Conservation (phyloP, 2,113 vertebrate species). For the Centropus unirufus region DNA sequence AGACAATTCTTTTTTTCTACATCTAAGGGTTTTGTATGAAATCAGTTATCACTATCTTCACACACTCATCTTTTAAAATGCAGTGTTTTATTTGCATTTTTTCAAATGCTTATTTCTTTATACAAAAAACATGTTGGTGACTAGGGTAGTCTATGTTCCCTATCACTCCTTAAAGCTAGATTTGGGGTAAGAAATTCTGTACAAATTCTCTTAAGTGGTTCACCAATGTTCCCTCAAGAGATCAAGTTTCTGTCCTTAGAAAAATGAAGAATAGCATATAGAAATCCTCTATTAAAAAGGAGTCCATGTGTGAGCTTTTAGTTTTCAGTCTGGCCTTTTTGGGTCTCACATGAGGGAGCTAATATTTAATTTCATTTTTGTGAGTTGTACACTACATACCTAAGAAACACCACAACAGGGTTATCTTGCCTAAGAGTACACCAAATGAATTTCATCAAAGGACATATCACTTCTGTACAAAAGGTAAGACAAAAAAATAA, state of each 20-base stretch:
- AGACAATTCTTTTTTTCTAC: neutral
- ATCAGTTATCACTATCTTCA: neutral
- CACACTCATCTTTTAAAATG: neutral
- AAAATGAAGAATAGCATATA: neutral
- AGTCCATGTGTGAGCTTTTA: neutral
- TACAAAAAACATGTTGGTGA: neutral
- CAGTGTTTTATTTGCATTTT: neutral
- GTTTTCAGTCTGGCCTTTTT: neutral
- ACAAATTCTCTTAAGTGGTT: neutral
- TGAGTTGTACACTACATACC: neutral
- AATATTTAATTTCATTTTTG: neutral
- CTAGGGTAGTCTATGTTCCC: neutral
- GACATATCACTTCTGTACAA: neutral
- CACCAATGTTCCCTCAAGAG: neutral
- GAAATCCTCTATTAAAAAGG: neutral
- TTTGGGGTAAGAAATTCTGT: neutral
- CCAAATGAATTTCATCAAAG: neutral
- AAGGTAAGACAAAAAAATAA: conserved; percentile 25
- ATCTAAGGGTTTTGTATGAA: neutral
- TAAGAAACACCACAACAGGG: neutral
- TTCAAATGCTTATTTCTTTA: neutral
- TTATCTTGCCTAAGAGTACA: neutral
- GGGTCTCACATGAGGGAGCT: neutral
- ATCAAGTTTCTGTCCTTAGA: neutral
- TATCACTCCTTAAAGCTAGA: neutral